These are phyloP conservation scores for Megalopta genalis DNA, from an alignment of 1,140 invertebrate species.

Conservation along the genomic window DNA sequence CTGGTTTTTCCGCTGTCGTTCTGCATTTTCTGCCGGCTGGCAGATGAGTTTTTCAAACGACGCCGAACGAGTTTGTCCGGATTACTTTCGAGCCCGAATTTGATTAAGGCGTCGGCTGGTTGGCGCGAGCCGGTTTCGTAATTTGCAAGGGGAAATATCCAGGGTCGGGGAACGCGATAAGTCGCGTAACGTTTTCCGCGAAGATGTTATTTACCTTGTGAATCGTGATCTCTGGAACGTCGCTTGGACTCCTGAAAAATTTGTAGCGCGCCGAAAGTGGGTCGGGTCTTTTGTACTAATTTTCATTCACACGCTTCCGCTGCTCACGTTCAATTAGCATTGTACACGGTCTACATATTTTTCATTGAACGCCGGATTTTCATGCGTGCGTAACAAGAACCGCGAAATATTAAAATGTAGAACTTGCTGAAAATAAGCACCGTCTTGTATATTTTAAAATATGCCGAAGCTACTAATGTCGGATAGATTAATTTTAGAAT, in stretches of 20 bases:
- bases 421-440: too few relatives aligned
- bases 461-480: too few relatives aligned
- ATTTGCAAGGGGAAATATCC: conserved; percentile 37
- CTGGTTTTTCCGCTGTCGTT: background rate
- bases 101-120: conserved; percentile 46
- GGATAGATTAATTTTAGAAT: too few relatives aligned
- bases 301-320: too few relatives aligned
- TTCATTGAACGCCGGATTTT: too few relatives aligned
- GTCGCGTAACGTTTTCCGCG: background rate
- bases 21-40: background rate
- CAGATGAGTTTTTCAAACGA: conserved; percentile 51
- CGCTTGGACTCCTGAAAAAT: background rate
- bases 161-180: background rate
- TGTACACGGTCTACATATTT: too few relatives aligned
- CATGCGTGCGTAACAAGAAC: too few relatives aligned
- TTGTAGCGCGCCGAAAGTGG: background rate
- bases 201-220: conserved; percentile 20
- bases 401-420: too few relatives aligned
- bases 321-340: too few relatives aligned
- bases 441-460: too few relatives aligned
- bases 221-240: background rate
- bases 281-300: background rate
- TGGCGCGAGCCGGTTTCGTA: conserved; percentile 23
- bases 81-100: conserved; percentile 50
- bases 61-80: conserved; percentile 25